Base-by-base conservation (phyloP, 2,888 invertebrate species). In the Osmoderma eremita region DNA sequence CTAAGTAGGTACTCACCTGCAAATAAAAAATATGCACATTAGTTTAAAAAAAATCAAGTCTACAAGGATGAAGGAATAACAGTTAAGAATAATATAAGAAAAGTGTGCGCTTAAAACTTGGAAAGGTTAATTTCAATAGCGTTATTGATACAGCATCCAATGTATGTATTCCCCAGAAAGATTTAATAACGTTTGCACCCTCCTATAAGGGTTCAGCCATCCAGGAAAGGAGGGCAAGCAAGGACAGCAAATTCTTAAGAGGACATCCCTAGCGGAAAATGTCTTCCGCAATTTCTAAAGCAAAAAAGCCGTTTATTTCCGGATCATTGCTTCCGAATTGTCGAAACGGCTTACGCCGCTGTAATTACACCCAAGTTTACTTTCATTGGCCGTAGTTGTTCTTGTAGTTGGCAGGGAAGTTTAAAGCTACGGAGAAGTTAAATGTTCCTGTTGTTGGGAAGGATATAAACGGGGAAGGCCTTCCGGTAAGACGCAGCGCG, bases 241-340 rank as follows among this genome's bases (percentile, higher is more conserved):
- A 6, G 3, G 6, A 30, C 8, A 30, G 30, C 30, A 30, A 30
- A 30, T 30, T 2, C 30, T 3, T 30, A 30, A 30, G 36, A 36
- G n/a, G n/a, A n/a, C n/a, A n/a, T n/a, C 36, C 51, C 17, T 17
- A 38, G 36, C 15, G 38, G 38, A 53, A 38, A 53, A 17, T 18
- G 18, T 36, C 15, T 53, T 53, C 53, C 53, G 38, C 53, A 53
- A 38, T 53, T 38, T 53, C 18, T 38, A 53, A 30, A 53, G 53
- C 38, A 53, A 38, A 38, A 53, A 53, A 53, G 53, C 38, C 53
- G 24, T 53, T 53, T 38, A 53, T 38, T 53, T 36, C 53, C 53
- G 53, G 53, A 53, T 53, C 53, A 53, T 53, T 53, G 53, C 38
- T 17, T 53, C 38, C 53, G 38, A 53, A 53, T 53, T 53, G 53